Base-by-base conservation (phyloP, 2,888 invertebrate species). In the Meandrusa payeni region DNA sequence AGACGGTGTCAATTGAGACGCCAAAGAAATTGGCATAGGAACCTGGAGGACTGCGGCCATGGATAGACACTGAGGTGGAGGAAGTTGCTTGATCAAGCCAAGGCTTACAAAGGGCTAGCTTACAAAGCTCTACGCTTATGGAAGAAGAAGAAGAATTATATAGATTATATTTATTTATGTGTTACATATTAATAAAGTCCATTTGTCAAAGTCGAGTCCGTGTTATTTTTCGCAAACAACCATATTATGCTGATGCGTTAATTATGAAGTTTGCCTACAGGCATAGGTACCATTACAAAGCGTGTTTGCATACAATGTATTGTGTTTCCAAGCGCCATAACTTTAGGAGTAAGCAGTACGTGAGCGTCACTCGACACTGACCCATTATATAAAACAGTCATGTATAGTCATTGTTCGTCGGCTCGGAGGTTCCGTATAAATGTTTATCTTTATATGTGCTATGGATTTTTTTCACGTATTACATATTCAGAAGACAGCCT, bases 361-460 rank as follows among this genome's bases (percentile, higher is more conserved):
- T 80, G 79, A 77, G 66, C 62, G 81, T 66, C 65, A 82, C 69
- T 58, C 70, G 80, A 83, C 80, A 76, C 83, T 80, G 74, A 72
- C 72, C 72, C 65, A 73, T 71, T 69, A 63, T 56, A 57, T 57
- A 60, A 57, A 59, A 55, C 52, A 48, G 47, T 48, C 39, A 56
- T 52, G 50, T 50, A 46, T 57, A 52, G 51, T 47, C 49, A 55
- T 48, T 50, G 42, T 39, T 48, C 43, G 43, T 24, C 41, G 41
- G 59, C 61, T 61, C 65, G 60, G 57, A 59, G 58, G 56, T 55
- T 54, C 54, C 46, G 58, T 52, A 54, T 45, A 47, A 41, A 45
- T 48, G 32, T 29, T 41, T 36, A 48, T 38, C 31, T 36, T 24
- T 15, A 31, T 27, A 4, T 23, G 10, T 13, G 17, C 9, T 7